A percentile compares a stretch with the other conserved stretches of the same genome.
Evolutionary conservation across 2,797 vertebrate species (phyloP).

Genomic region (Tamandua tetradactyla): DNA sequence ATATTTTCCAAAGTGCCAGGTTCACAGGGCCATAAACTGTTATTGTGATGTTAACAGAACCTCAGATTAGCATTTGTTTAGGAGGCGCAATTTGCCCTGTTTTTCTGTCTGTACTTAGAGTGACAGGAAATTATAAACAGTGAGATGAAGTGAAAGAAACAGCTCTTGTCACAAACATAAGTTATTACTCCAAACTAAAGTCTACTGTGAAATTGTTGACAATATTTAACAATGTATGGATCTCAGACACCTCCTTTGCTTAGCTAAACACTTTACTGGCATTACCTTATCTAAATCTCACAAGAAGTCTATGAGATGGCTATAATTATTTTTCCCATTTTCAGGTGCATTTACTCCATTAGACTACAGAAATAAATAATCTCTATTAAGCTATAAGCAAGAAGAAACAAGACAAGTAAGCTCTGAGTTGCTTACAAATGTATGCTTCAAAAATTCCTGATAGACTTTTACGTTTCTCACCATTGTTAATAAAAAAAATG

Average conservation of each 20-base stretch:
- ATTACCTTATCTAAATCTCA: conserved; percentile 20
- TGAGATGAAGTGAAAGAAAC: background rate
- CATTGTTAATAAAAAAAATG: background rate
- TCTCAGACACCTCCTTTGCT: background rate
- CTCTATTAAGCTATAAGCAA: background rate
- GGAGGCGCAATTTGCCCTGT: background rate
- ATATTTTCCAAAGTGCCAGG: background rate
- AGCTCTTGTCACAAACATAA: background rate
- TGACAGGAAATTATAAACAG: background rate
- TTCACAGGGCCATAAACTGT: background rate
- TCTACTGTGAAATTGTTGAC: background rate
- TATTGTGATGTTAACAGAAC: background rate
- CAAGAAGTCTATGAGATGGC: background rate
- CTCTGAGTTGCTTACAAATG: background rate
- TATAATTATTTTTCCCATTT: background rate
- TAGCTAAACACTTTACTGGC: background rate
- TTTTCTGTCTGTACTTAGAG: background rate
- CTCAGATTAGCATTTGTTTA: background rate
- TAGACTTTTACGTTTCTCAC: conserved; percentile 36
- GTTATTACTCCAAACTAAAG: background rate
- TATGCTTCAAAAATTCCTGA: background rate
- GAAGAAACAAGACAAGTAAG: conserved; percentile 34
- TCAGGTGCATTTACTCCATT: background rate
- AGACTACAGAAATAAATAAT: conserved; percentile 22
- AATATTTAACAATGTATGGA: background rate